Evolutionary conservation across 2,113 vertebrate genomes (phyloP), one percentile per base, ranked within the genome.

Genomic region (Sylvicapra grimmia): DNA sequence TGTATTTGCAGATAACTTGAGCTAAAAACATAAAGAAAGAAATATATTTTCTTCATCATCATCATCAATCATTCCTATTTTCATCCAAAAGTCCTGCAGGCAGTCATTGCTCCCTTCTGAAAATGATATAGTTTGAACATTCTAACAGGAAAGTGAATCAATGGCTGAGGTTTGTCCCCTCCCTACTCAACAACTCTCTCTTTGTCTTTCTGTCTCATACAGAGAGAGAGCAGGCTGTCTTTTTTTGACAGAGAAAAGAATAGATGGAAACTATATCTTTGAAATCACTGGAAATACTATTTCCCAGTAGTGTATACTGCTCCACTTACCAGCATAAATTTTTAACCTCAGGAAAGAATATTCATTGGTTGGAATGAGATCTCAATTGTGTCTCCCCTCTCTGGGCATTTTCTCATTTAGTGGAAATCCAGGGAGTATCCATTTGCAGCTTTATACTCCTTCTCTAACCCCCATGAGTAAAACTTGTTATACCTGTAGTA

Each of bases 201-300:
- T 58, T 15, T 29, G 19, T 8, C 79, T 31, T 27, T 86, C 56
- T 53, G 33, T 63, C 53, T 80, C 11, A 75, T 75, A 75, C 68
- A 80, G 44, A 82, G 27, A 25, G 40, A 40, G 6, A 31, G 54
- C 59, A 91, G 15, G 5, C 10, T 94, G 4, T 36, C n/a, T 68
- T 91, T 96, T 75, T 75, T 63, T 86, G 21, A 27, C 77, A 33
- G 27, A 90, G 80, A 72, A 93, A 68, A 93, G 21, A 53, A 44
- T 89, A 68, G 33, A 12, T 83, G 56, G 40, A 90, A 93, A 89
- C 2, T 56, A 6, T 56, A 63, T 88, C 72, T 82, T 86, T 88
- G 79, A 40, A 90, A 95, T 92, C 94, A 84, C 72, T 54, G 36
- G 31, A 82, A 97, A 72, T 80, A 83, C 25, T 51, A n/a, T 79